These are phyloP conservation scores for Brachypteracias leptosomus DNA, from an alignment of 2,113 vertebrate genomes.

Conservation along the genomic window DNA sequence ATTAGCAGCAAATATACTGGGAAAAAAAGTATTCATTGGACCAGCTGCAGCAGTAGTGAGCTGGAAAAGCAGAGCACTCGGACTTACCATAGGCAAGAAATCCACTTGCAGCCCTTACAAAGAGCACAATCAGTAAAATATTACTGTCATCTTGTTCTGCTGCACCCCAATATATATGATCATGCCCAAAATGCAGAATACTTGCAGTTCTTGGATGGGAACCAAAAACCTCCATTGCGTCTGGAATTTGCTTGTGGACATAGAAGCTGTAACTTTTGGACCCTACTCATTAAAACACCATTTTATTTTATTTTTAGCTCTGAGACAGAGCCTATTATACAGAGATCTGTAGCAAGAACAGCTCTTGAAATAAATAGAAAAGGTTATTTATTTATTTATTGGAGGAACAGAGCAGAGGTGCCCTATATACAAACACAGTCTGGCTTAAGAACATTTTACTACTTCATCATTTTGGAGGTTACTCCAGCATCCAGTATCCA, in stretches of 20 bases:
- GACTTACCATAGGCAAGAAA: background rate
- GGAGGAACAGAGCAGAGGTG: background rate
- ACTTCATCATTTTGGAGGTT: background rate
- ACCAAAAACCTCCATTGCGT: rapidly evolving
- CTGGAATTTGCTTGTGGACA: background rate
- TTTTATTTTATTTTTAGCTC: background rate
- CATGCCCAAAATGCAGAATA: background rate
- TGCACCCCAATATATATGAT: background rate
- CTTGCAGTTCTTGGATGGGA: background rate
- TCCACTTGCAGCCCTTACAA: conserved; percentile 1
- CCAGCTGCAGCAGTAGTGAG: background rate
- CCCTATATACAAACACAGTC: conserved; percentile 1
- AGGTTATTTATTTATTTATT: conserved; percentile 31
- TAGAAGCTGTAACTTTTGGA: background rate
- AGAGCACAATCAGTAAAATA: background rate
- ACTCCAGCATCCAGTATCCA: background rate
- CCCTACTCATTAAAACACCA: background rate
- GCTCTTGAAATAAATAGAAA: conserved; percentile 40
- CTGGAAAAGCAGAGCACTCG: background rate
- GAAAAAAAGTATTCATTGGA: background rate
- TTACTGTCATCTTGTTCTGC: background rate
- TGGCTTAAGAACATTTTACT: background rate
- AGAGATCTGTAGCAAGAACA: conserved; percentile 17
- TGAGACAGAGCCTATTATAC: background rate
- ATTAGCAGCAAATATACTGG: conserved; percentile 27